Conservation (phyloP, 2,888 invertebrate species). For the Germaria angustata region DNA sequence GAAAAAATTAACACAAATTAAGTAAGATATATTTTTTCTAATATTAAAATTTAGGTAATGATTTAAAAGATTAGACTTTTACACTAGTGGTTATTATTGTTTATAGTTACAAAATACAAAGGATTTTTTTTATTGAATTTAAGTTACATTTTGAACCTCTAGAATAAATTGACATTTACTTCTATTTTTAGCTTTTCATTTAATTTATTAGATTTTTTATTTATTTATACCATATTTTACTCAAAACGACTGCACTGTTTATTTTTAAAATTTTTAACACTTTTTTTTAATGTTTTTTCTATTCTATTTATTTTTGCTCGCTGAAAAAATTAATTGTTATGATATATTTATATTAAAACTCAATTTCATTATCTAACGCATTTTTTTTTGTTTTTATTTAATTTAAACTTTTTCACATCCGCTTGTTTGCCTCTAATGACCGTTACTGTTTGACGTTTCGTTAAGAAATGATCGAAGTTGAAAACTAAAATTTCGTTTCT, state of each 20-base stretch:
- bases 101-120: background rate
- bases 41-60: background rate
- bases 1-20: conserved; percentile 41
- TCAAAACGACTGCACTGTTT: background rate
- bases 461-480: conserved; percentile 76
- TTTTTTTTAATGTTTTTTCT: background rate
- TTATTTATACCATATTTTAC: background rate
- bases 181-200: conserved; percentile 18
- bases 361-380: background rate
- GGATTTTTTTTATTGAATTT: too few relatives aligned
- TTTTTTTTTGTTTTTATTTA: conserved; percentile 14
- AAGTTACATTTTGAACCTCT: too few relatives aligned
- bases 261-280: background rate
- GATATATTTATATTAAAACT: background rate
- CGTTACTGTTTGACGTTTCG: conserved; percentile 75
- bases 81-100: too few relatives aligned
- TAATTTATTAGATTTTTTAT: background rate
- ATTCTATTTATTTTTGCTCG: background rate
- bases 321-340: background rate
- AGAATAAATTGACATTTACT: conserved; percentile 16
- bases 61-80: background rate
- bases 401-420: conserved; percentile 56
- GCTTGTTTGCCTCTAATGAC: conserved; percentile 73
- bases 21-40: background rate
- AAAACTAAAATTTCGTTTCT: conserved; percentile 71